Evolutionary conservation across 1,140 invertebrate genomes (phyloP).

Genomic region (Drosophila neocordata): DNA sequence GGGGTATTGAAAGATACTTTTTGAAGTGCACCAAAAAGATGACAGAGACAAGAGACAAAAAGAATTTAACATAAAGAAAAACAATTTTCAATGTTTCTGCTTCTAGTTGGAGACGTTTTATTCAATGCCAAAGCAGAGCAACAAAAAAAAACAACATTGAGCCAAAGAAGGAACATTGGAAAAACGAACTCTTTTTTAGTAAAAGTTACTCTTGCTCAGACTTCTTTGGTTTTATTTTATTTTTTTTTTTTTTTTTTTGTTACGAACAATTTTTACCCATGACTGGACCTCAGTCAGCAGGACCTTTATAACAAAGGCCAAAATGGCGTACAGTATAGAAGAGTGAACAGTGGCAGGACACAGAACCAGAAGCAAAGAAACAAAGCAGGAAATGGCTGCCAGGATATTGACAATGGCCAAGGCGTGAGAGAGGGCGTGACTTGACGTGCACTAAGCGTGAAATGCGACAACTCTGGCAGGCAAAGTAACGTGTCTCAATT

Average conservation of each 20-base stretch:
- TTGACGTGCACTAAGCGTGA: slow-evolving; percentile 59
- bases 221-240: neutral
- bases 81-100: slow-evolving; percentile 80
- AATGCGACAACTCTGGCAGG: slow-evolving; percentile 50
- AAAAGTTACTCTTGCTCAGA: slow-evolving; percentile 46
- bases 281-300: slow-evolving; percentile 59
- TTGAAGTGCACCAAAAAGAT: slow-evolving; percentile 56
- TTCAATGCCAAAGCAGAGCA: slow-evolving; percentile 62
- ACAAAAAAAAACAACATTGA: slow-evolving; percentile 10
- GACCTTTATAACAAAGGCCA: slow-evolving; percentile 57
- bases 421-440: slow-evolving; percentile 30
- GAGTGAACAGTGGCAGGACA: neutral
- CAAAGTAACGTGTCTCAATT: neutral
- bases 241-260: slow-evolving; percentile 35
- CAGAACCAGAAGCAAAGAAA: slow-evolving; percentile 22
- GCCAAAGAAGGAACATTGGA: neutral
- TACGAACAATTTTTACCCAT: slow-evolving; percentile 64
- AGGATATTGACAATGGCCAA: slow-evolving; percentile 67
- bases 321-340: slow-evolving; percentile 7
- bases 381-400: slow-evolving; percentile 71
- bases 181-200: slow-evolving; percentile 52
- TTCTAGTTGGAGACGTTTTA: slow-evolving; percentile 71
- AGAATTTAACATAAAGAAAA: slow-evolving; percentile 69
- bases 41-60: slow-evolving; percentile 60
- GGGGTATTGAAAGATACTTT: slow-evolving; percentile 45